Evolutionary conservation across 2,888 invertebrate species (phyloP).

Genomic region (Byasa hedistus): DNA sequence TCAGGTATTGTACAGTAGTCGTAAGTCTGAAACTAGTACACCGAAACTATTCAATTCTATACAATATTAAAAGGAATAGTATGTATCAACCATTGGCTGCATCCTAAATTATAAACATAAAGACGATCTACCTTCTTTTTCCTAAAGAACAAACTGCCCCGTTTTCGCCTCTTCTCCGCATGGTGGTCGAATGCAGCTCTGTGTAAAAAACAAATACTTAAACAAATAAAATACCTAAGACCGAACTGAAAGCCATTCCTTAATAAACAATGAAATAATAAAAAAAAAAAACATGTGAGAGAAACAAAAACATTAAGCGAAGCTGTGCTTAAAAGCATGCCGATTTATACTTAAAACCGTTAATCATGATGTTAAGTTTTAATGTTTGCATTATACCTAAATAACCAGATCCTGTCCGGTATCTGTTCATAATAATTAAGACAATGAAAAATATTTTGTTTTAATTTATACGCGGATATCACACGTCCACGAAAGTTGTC

Average conservation of each 20-base stretch:
- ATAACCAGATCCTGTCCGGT: not conserved
- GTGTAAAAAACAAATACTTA: conserved; percentile 34
- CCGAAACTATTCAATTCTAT: too few species aligned
- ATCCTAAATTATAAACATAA: not conserved
- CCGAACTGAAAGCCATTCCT: conserved; percentile 12
- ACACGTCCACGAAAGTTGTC: too few species aligned
- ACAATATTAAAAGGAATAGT: too few species aligned
- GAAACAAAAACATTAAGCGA: conserved; percentile 42
- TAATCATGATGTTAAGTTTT: not conserved
- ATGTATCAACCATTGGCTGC: too few species aligned
- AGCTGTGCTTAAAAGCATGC: conserved; percentile 46
- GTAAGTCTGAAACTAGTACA: too few species aligned
- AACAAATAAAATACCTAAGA: not conserved
- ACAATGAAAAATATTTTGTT: too few species aligned
- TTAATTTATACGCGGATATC: too few species aligned
- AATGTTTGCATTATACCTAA: not conserved
- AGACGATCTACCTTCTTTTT: conserved; percentile 87
- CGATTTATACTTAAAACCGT: conserved; percentile 9
- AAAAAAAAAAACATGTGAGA: conserved; percentile 24
- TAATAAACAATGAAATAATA: conserved; percentile 9
- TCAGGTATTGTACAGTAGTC: too few species aligned
- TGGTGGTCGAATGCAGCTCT: conserved; percentile 85
- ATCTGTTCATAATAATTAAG: not conserved
- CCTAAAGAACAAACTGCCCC: conserved; percentile 94
- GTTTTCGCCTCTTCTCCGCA: conserved; percentile 91